phyloP scores from a whole-genome alignment of 2,888 invertebrate genomes.

The Hydrotaea diabolus region DNA sequence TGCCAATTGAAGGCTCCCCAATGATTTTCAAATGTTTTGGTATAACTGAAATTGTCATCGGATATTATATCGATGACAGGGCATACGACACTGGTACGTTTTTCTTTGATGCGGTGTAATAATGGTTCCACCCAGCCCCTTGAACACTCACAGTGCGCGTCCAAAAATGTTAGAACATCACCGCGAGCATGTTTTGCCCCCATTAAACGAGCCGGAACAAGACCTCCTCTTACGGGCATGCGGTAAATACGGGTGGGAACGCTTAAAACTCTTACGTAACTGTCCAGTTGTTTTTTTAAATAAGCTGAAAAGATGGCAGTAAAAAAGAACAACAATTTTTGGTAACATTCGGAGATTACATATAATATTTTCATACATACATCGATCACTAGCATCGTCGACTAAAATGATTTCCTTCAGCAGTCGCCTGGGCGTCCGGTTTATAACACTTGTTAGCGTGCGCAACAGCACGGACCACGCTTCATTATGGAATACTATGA shows the following conservation, averaged over 20 bases:
- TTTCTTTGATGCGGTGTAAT: constrained; percentile 82
- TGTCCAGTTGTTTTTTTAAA: constrained; percentile 84
- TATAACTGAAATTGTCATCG: constrained; percentile 97
- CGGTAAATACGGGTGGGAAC: constrained; percentile 86
- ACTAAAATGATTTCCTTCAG: constrained; percentile 93
- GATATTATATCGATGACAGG: constrained; percentile 97
- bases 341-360: background rate
- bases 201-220: constrained; percentile 90
- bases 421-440: constrained; percentile 89
- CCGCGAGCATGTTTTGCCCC: constrained; percentile 88
- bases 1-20: constrained; percentile 99
- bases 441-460: constrained; percentile 96
- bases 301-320: constrained; percentile 81
- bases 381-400: constrained; percentile 93
- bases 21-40: constrained; percentile 93
- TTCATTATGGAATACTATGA: constrained; percentile 99
- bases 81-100: constrained; percentile 77
- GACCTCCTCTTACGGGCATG: constrained; percentile 86
- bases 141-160: constrained; percentile 98
- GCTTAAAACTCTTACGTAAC: constrained; percentile 84
- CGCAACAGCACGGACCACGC: constrained; percentile 98
- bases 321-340: background rate
- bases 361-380: constrained; percentile 81
- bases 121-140: constrained; percentile 90
- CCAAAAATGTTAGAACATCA: constrained; percentile 93